Base-by-base conservation (phyloP, 2,113 vertebrate species). In the Cnemophilus loriae region DNA sequence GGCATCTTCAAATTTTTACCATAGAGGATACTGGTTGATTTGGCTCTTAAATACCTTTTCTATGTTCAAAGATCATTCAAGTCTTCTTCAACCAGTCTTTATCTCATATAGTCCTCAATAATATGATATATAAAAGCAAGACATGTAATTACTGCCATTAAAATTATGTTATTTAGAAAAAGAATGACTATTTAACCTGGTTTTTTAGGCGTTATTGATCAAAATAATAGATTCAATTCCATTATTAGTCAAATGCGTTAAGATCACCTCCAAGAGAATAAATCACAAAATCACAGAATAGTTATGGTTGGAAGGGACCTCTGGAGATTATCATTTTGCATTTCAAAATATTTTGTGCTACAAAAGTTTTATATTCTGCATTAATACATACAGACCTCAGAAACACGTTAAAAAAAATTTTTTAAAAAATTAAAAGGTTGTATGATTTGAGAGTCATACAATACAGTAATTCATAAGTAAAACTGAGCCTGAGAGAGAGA, bases 261-360 rank as follows among this genome's bases (percentile, higher is more conserved):
- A 60, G 22, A 37, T 13, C 14, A 84, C 0, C 32, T 73, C 44
- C 32, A 90, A 41, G 9, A 57, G 12, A 49, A 59, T n/a, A 61
- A 85, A 37, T 57, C 12, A 44, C 22, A 57, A 53, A 79, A 47
- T 57, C 33, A 20, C 9, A 59, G 63, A 44, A 27, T 18, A 44
- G 6, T 68, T 77, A 22, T 2, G 3, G 7, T 22, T 44, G 27
- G 11, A 76, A 76, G 17, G 24, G 16, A 56, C 9, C 23, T 7
- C 49, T 56, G n/a, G n/a, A 64, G n/a, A 67, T 35, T 5, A 20
- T 42, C 12, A 75, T 89, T 93, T 91, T 89, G 46, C 55, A 28
- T 35, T 84, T 87, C 61, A 89, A 24, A 76, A 24, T 57, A 65
- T 86, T 92, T 89, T 84, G 55, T 79, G 46, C 50, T 83, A 86